Evolutionary conservation across 2,888 invertebrate genomes (phyloP), one percentile per base, ranked within the genome.

Genomic region (Lasioglossum morio): DNA sequence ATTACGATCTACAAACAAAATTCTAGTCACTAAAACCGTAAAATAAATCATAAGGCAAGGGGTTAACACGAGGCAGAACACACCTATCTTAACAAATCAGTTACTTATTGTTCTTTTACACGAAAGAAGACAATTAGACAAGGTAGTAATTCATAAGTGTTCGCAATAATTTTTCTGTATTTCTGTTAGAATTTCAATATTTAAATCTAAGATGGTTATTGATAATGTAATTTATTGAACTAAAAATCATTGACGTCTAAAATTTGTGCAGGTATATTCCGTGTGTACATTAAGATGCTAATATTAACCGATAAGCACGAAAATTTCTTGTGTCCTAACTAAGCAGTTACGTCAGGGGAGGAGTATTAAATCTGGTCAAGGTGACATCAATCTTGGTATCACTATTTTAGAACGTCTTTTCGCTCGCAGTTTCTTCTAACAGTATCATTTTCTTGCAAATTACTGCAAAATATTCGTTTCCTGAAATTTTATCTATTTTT

Each of bases 321-420:
- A 88, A 82, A 80, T 57, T 43, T 84, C 76, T 78, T 82, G 79
- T 72, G 77, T 76, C 66, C 77, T 85, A 86, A 87, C 85, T 78
- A 84, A 63, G 48, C 66, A 60, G 83, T 87, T 88, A 81, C 79
- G 86, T 84, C 86, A 88, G 75, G 66, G 77, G 78, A 46, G 77
- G 78, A 46, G 57, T 46, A 74, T 86, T 87, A 87, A 88, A 86
- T 77, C 81, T 79, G 88, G 88, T 88, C 88, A 88, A 88, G 88
- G 88, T 75, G 79, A 87, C 63, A 70, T 78, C 76, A 74, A 79
- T 86, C 82, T 73, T 82, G 57, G 48, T 79, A 82, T 79, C 86
- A 69, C 57, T 79, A 63, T 57, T 70, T 57, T 70, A 43, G 76
- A 46, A 19, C 70, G 30, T 40, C 27, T 79, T 66, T 63, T 48